Percentiles rank a stretch among this genome's conserved stretches.
Evolutionary conservation across 2,113 vertebrate genomes (phyloP).

Genomic region (Anguilla japonica): DNA sequence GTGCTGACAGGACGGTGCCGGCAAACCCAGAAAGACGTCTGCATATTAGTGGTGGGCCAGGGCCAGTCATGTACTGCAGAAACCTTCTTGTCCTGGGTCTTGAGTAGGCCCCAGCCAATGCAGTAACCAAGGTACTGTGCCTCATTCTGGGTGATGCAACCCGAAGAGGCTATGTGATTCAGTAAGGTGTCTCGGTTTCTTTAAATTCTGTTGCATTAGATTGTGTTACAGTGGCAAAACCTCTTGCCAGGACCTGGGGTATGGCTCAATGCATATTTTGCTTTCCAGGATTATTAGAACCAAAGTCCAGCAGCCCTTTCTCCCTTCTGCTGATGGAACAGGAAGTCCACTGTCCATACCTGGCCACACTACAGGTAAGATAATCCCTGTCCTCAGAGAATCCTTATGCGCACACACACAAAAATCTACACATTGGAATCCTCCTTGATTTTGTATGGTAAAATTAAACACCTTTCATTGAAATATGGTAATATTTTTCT

Average conservation of each 20-base stretch:
- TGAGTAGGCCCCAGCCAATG: too few relatives aligned
- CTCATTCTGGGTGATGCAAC: too few relatives aligned
- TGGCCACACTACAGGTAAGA: slow-evolving; percentile 96
- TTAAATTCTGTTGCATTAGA: not conserved
- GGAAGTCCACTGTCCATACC: slow-evolving; percentile 83
- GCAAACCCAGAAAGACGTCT: too few relatives aligned
- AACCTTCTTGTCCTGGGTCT: too few relatives aligned
- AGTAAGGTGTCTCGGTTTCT: not conserved
- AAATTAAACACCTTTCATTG: not conserved
- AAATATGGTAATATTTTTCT: not conserved
- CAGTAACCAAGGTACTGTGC: too few relatives aligned
- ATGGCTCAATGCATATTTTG: slow-evolving; percentile 49
- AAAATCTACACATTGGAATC: not conserved
- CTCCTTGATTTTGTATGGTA: not conserved
- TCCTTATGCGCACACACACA: not conserved
- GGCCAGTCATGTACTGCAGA: too few relatives aligned
- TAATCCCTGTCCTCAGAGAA: not conserved
- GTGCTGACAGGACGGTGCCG: too few relatives aligned
- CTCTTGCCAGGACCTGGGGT: not conserved
- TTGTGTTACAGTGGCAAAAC: not conserved
- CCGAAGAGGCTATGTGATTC: not conserved
- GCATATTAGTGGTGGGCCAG: too few relatives aligned
- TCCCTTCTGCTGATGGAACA: slow-evolving; percentile 89
- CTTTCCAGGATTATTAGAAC: slow-evolving; percentile 95
- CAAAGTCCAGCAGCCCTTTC: slow-evolving; percentile 99